Conservation (phyloP, 2,888 invertebrate genomes). For the Andrena haemorrhoa region DNA sequence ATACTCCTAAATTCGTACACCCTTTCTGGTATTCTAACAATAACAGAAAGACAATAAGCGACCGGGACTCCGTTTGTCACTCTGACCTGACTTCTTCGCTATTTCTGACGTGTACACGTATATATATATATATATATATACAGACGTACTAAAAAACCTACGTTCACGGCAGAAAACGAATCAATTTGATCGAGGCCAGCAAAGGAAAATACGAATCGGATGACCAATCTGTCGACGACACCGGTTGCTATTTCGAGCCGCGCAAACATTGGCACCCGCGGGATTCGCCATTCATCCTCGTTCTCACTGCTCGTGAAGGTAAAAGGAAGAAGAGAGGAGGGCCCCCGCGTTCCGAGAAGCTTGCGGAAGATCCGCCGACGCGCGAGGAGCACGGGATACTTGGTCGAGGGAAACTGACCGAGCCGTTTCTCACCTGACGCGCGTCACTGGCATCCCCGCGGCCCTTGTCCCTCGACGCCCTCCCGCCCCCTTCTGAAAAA, state of each 20-base stretch:
- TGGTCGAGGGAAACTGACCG: constrained; percentile 50
- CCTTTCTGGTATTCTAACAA: too few species aligned
- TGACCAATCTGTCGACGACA: constrained; percentile 32
- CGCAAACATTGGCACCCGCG: constrained; percentile 29
- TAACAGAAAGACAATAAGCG: neutral
- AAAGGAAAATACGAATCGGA: constrained; percentile 1
- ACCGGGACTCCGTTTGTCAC: neutral
- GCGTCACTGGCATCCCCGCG: constrained; percentile 32
- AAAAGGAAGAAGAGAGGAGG: neutral
- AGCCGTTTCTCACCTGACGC: constrained; percentile 66
- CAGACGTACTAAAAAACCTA: neutral
- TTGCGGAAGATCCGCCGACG: neutral
- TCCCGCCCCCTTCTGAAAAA: too few species aligned
- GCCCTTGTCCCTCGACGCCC: constrained; percentile 2
- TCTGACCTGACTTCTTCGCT: neutral
- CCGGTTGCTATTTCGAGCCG: constrained; percentile 26
- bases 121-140: neutral
- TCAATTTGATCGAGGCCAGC: neutral
- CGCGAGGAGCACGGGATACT: neutral
- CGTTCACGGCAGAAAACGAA: neutral
- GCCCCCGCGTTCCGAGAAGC: neutral
- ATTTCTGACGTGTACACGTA: neutral
- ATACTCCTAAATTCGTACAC: too few species aligned
- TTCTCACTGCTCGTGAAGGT: neutral
- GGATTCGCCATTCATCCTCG: constrained; percentile 9